These are phyloP conservation scores for Spinus pinus DNA, from an alignment of 2,797 vertebrate genomes.

Conservation along the genomic window DNA sequence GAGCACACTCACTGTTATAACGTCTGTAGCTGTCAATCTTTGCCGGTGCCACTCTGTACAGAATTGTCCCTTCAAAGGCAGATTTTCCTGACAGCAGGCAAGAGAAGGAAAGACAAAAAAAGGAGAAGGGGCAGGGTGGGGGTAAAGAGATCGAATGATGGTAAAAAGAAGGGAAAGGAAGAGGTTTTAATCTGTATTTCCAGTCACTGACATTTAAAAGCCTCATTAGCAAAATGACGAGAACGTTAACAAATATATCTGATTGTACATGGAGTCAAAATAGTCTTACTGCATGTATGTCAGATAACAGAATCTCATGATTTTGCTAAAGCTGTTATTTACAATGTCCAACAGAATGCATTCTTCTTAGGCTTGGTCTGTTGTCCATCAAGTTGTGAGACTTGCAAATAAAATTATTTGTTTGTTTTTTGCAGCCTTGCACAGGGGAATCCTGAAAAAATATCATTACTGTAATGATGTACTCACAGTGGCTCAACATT, in stretches of 20 bases:
- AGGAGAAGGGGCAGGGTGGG: constrained; percentile 58
- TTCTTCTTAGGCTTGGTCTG: not conserved
- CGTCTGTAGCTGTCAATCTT: constrained; percentile 84
- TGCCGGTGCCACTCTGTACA: constrained; percentile 78
- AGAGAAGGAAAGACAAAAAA: constrained; percentile 72
- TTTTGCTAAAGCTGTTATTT: constrained; percentile 24
- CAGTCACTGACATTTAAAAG: constrained; percentile 58
- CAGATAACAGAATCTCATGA: constrained; percentile 20
- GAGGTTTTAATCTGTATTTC: constrained; percentile 77
- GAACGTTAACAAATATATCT: constrained; percentile 41
- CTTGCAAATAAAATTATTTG: not conserved
- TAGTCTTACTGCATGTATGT: constrained; percentile 17
- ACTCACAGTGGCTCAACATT: not conserved
- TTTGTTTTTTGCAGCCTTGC: not conserved
- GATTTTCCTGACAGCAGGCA: constrained; percentile 82
- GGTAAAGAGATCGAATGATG: constrained; percentile 71
- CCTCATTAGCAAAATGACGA: constrained; percentile 65
- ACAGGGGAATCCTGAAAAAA: not conserved
- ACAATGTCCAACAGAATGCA: not conserved
- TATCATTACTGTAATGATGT: not conserved
- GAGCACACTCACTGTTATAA: constrained; percentile 83
- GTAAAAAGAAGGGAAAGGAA: constrained; percentile 77
- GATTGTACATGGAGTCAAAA: constrained; percentile 57
- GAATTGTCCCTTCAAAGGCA: constrained; percentile 82
- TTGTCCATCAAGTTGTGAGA: not conserved